phyloP scores from a whole-genome alignment of 1,140 invertebrate genomes.

The Carposina sasakii region DNA sequence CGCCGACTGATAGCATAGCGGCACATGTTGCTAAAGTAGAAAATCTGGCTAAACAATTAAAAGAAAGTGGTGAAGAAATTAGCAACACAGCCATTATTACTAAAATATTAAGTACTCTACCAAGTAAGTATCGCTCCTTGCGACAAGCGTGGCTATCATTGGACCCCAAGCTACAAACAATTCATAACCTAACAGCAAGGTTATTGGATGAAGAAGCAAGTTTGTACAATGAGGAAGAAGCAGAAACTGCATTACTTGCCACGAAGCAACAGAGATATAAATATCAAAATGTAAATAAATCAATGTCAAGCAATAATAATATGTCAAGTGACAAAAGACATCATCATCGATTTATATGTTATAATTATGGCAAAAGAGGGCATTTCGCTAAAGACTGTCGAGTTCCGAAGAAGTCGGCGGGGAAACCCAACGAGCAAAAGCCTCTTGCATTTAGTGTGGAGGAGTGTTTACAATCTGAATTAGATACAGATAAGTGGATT shows the following conservation, averaged over 20 bases:
- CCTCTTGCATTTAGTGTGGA: constrained; percentile 29
- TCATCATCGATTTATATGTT: constrained; percentile 19
- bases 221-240: constrained; percentile 18
- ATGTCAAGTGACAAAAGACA: background rate
- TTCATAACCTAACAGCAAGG: constrained; percentile 31
- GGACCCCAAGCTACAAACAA: constrained; percentile 34
- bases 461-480: constrained; percentile 9
- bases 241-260: constrained; percentile 14
- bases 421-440: constrained; percentile 11
- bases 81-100: constrained; percentile 33
- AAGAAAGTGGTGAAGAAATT: constrained; percentile 28
- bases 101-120: constrained; percentile 16
- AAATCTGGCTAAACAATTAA: constrained; percentile 28
- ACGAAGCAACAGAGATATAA: no score
- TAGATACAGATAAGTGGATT: constrained; percentile 32
- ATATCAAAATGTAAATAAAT: background rate
- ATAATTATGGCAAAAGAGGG: constrained; percentile 21
- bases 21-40: constrained; percentile 36
- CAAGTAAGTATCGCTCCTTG: constrained; percentile 30
- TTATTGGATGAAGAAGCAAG: constrained; percentile 34
- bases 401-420: constrained; percentile 22
- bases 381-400: constrained; percentile 26
- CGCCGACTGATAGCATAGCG: constrained; percentile 21
- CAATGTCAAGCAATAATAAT: background rate
- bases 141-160: constrained; percentile 40